Evolutionary conservation across 2,888 invertebrate genomes (phyloP), one percentile per base, ranked within the genome.

Genomic region (Caenorhabditis doughertyi): DNA sequence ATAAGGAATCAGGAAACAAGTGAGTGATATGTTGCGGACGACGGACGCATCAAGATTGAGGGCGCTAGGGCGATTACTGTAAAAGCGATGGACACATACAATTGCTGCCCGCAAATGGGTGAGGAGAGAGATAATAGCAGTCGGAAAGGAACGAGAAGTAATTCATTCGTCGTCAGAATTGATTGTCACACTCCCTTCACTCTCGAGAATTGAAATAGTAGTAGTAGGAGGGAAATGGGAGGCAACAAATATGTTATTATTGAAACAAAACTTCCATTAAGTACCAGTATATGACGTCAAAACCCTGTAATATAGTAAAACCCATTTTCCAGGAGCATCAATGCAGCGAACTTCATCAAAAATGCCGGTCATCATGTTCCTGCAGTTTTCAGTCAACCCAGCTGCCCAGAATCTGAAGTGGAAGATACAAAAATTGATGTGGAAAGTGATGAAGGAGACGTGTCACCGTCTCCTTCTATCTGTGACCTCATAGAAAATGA

Each of bases 341-440:
- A 58, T 7, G 77, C 68, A 21, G 58, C 67, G 1, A 68, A 35
- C 7, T 53, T 68, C 18, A 44, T 70, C 5, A 60, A 62, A 25
- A 60, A 18, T 39, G 39, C 11, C 39, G 16, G 39, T 39, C n/a
- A 25, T 49, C 0, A 49, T 13, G 13, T 7, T 21, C 11, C 51
- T 18, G 44, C 73, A 16, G 13, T 18, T 21, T 44, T 64, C 4
- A 21, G 11, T 13, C 55, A 55, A 25, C 25, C 25, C 0, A 18
- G 3, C 1, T 64, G 21, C 5, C 18, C 27, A 0, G 67, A 67
- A 11, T 60, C 53, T 3, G 70, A 79, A 11, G 23, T 49, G 0
- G 81, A 81, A 23, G 76, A 81, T 58, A 47, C 72, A 0, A 81
- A 76, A 65, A 58, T 74, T 56, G 81, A 72, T 8, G 72, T 77